phyloP scores from a whole-genome alignment of 2,113 vertebrate species.

The Sinocyclocheilus anshuiensis region DNA sequence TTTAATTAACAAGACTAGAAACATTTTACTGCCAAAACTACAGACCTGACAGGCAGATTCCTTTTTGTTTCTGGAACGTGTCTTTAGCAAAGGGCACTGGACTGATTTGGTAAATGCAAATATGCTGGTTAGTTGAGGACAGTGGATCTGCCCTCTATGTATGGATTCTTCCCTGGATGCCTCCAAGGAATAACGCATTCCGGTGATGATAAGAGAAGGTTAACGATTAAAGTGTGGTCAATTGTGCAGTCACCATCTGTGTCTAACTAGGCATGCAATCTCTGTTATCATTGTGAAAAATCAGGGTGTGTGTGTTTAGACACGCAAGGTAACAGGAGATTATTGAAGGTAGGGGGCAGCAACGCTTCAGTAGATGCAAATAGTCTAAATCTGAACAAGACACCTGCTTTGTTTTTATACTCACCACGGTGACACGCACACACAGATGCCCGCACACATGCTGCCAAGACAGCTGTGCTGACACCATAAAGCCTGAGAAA shows the following conservation, averaged over 20 bases:
- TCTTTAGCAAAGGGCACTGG: neutral
- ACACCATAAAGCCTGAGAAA: slow-evolving; percentile 14
- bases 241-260: slow-evolving; percentile 47
- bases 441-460: slow-evolving; percentile 10
- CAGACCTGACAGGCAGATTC: neutral
- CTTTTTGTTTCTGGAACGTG: neutral
- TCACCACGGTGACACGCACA: neutral
- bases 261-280: slow-evolving; percentile 45
- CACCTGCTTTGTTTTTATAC: slow-evolving; percentile 8
- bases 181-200: slow-evolving; percentile 28
- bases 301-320: slow-evolving; percentile 6
- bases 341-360: slow-evolving; percentile 30
- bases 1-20: neutral
- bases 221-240: slow-evolving; percentile 48
- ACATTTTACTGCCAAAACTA: neutral
- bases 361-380: slow-evolving; percentile 39
- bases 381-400: neutral
- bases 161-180: neutral
- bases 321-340: neutral
- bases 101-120: neutral
- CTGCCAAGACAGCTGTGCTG: slow-evolving; percentile 3
- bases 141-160: neutral
- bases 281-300: slow-evolving; percentile 30
- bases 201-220: slow-evolving; percentile 28
- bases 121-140: slow-evolving; percentile 1